Evolutionary conservation across 2,888 invertebrate species (phyloP).

Genomic region (Drosophila nigricruria): DNA sequence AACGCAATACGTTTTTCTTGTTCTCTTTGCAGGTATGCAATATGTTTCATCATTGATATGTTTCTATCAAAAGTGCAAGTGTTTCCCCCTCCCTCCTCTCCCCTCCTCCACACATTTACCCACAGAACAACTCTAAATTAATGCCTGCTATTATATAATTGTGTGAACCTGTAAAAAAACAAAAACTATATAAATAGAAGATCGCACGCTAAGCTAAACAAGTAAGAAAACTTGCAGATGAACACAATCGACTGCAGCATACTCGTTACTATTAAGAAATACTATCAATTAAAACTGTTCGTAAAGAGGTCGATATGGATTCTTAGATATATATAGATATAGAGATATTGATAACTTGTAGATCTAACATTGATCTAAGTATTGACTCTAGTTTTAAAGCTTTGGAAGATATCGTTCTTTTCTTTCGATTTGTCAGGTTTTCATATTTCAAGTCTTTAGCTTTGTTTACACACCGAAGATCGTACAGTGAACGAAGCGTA

Average conservation of each 20-base stretch:
- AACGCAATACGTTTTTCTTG: not conserved
- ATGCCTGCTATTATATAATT: slow-evolving; percentile 28
- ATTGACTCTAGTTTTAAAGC: not conserved
- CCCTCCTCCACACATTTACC: not conserved
- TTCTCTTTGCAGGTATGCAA: slow-evolving; percentile 35
- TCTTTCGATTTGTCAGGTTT: not conserved
- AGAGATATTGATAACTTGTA: not conserved
- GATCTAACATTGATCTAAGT: not conserved
- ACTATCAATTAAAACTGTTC: not conserved
- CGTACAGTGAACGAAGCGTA: not conserved
- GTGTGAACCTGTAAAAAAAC: slow-evolving; percentile 37
- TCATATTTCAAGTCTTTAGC: not conserved
- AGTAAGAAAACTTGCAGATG: not conserved
- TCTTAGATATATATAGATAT: no score
- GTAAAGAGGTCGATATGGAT: not conserved
- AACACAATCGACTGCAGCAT: not conserved
- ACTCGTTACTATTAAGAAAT: not conserved
- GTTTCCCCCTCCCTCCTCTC: not conserved
- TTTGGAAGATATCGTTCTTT: not conserved
- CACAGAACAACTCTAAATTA: slow-evolving; percentile 13
- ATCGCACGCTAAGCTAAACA: slow-evolving; percentile 15
- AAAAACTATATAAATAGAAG: slow-evolving; percentile 10
- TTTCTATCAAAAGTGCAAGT: slow-evolving; percentile 5
- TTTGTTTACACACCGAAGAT: not conserved
- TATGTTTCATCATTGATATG: not conserved